Evolutionary conservation across 2,888 invertebrate genomes (phyloP).

Genomic region (Chesias legatella): DNA sequence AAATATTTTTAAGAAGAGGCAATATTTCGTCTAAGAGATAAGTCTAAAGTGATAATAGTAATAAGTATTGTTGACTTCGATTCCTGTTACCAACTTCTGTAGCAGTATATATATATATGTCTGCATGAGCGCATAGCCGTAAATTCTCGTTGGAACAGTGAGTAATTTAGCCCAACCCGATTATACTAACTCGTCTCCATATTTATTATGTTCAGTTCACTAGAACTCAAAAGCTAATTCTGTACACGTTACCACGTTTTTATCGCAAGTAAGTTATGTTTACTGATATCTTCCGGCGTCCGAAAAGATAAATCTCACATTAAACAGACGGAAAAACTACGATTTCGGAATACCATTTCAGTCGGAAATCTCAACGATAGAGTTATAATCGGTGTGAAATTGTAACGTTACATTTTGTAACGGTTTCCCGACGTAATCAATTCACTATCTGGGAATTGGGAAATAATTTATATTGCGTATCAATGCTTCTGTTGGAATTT

Average conservation of each 20-base stretch:
- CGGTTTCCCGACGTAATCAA: conserved; percentile 31
- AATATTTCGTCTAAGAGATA: too few species aligned
- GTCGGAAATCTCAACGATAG: conserved; percentile 15
- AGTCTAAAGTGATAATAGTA: too few species aligned
- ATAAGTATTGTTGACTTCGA: too few species aligned
- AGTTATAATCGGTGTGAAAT: conserved; percentile 23
- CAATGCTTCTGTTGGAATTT: conserved; percentile 32
- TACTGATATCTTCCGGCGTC: conserved; percentile 56
- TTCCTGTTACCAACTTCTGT: conserved; percentile 3
- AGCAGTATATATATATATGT: conserved; percentile 29
- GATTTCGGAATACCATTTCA: conserved; percentile 21
- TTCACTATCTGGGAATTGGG: conserved; percentile 35
- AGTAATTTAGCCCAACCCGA: conserved; percentile 25
- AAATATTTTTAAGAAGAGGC: too few species aligned
- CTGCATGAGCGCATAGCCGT: conserved; percentile 31
- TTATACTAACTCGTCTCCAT: conserved; percentile 19
- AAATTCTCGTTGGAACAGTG: conserved; percentile 24
- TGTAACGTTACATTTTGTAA: conserved; percentile 14
- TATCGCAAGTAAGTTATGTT: conserved; percentile 49
- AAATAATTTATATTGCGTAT: conserved; percentile 42
- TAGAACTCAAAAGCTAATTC: conserved; percentile 31
- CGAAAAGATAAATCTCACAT: conserved; percentile 49
- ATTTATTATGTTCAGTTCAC: conserved; percentile 31
- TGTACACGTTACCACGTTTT: conserved; percentile 54
- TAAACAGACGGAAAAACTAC: conserved; percentile 43